These are phyloP conservation scores for Nothocercus nigrocapillus DNA, from an alignment of 2,113 vertebrate species.

Conservation along the genomic window DNA sequence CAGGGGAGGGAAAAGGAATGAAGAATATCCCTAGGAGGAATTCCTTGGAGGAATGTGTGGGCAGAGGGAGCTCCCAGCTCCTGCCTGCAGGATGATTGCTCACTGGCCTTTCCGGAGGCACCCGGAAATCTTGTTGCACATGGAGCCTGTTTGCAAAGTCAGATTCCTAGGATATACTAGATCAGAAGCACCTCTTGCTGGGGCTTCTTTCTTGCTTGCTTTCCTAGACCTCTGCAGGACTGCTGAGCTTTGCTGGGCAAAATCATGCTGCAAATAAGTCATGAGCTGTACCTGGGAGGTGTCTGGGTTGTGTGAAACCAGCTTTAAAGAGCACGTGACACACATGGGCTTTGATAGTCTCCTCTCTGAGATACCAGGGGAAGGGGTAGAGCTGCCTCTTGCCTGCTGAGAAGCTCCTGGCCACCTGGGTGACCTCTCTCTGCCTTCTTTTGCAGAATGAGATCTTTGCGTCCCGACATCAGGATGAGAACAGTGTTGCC, in stretches of 20 bases:
- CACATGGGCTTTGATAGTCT: accelerated
- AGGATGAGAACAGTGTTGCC: conserved; percentile 98
- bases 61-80: neutral
- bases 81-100: neutral
- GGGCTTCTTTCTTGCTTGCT: too few species aligned
- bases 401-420: neutral
- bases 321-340: accelerated
- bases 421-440: neutral
- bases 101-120: accelerated
- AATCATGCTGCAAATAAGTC: neutral
- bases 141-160: neutral
- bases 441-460: conserved; percentile 88
- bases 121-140: neutral
- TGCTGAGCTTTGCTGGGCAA: neutral
- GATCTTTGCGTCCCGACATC: conserved; percentile 96
- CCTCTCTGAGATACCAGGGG: neutral
- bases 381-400: neutral
- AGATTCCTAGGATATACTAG: neutral
- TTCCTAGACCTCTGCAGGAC: neutral
- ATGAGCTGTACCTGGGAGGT: neutral
- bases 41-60: neutral
- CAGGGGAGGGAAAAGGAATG: neutral
- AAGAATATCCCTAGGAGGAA: neutral
- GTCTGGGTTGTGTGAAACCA: accelerated
- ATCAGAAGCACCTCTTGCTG: neutral